Evolutionary conservation across 1,140 invertebrate genomes (phyloP).

Genomic region (Protaetia brevitarsis): DNA sequence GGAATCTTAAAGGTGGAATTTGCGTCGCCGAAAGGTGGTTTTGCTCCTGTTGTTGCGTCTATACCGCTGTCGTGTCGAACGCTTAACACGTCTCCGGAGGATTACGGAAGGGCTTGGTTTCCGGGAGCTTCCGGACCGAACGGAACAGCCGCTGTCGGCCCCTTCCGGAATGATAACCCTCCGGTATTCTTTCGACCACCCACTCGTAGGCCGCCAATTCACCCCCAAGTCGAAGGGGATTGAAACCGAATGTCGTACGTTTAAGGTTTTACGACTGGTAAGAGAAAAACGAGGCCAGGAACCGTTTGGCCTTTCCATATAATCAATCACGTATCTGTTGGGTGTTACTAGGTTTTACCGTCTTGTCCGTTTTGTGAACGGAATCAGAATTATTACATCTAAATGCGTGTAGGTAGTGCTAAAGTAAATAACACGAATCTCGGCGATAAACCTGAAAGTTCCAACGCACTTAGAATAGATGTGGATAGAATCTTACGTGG

Average conservation of each 20-base stretch:
- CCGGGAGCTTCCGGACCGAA: neutral
- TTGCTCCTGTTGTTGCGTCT: neutral
- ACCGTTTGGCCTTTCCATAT: neutral
- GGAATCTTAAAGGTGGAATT: neutral
- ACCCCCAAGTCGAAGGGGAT: neutral
- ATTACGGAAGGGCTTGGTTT: slow-evolving; percentile 8
- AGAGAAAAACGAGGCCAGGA: neutral
- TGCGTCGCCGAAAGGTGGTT: neutral
- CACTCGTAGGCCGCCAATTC: too few species aligned
- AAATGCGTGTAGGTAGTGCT: neutral
- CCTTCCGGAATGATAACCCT: neutral
- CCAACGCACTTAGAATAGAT: neutral
- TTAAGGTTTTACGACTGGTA: neutral
- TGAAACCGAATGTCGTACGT: neutral
- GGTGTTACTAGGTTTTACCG: neutral
- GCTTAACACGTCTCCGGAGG: slow-evolving; percentile 9
- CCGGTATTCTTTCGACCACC: neutral
- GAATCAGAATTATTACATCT: slow-evolving; percentile 2
- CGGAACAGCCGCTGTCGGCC: neutral
- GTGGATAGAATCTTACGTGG: too few species aligned
- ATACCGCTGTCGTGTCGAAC: neutral
- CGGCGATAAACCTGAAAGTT: neutral
- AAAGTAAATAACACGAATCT: neutral
- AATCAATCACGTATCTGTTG: neutral
- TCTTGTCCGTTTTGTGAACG: neutral